phyloP scores from a whole-genome alignment of 2,888 invertebrate genomes.

The Drosophila silvestris region DNA sequence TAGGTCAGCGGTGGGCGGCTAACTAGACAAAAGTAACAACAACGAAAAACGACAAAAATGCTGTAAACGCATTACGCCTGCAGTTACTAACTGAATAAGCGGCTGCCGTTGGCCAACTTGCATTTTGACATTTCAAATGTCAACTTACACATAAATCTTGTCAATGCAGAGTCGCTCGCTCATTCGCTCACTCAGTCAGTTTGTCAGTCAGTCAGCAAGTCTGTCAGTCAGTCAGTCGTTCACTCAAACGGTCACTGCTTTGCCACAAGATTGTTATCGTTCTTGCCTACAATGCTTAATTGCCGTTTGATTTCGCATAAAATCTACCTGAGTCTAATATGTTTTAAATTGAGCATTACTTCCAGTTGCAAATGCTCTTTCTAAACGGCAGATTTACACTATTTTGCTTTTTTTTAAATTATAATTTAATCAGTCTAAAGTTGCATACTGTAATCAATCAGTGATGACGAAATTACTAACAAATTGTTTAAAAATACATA shows the following conservation, averaged over 20 bases:
- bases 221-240: slow-evolving; percentile 37
- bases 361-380: neutral
- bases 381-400: no score
- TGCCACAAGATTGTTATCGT: slow-evolving; percentile 71
- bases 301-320: slow-evolving; percentile 62
- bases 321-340: slow-evolving; percentile 33
- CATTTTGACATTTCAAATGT: slow-evolving; percentile 78
- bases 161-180: slow-evolving; percentile 44
- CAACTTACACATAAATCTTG: slow-evolving; percentile 67
- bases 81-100: slow-evolving; percentile 29
- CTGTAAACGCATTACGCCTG: slow-evolving; percentile 47
- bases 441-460: neutral
- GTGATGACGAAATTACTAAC: neutral
- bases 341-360: neutral
- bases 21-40: slow-evolving; percentile 57
- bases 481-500: neutral
- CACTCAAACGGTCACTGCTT: slow-evolving; percentile 54
- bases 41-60: slow-evolving; percentile 9
- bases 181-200: slow-evolving; percentile 44
- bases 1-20: slow-evolving; percentile 72
- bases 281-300: slow-evolving; percentile 69
- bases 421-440: neutral
- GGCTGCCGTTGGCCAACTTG: slow-evolving; percentile 47
- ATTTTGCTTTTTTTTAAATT: no score
- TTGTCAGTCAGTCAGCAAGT: slow-evolving; percentile 17